Percentiles rank a stretch among this genome's conserved stretches.
Evolutionary conservation across 2,888 invertebrate genomes (phyloP).

Genomic region (Hypselothyrea guttata): DNA sequence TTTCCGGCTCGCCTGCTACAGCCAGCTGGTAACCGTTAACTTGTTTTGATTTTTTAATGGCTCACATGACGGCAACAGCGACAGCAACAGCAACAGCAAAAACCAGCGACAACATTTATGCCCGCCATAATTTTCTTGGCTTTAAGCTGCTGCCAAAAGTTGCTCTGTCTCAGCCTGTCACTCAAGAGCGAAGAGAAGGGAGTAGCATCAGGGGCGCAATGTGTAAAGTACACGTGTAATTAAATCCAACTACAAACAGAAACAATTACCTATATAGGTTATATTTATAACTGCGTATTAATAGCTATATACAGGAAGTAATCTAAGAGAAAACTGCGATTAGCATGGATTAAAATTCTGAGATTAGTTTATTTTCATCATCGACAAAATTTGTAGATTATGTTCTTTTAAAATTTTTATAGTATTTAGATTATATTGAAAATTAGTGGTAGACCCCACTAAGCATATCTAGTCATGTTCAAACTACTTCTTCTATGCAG

Average conservation of each 20-base stretch:
- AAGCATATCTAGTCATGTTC: too few relatives aligned
- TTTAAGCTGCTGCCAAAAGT: constrained; percentile 31
- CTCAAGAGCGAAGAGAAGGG: neutral
- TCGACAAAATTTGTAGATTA: too few relatives aligned
- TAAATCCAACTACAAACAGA: neutral
- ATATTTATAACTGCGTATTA: too few relatives aligned
- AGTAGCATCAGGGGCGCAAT: neutral
- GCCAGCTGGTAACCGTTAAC: constrained; percentile 65
- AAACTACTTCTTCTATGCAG: too few relatives aligned
- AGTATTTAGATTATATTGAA: too few relatives aligned
- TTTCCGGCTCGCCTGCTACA: constrained; percentile 66
- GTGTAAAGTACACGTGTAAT: constrained; percentile 3
- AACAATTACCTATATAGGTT: too few relatives aligned
- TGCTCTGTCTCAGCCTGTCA: constrained; percentile 9
- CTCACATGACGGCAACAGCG: constrained; percentile 56
- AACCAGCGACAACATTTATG: constrained; percentile 49
- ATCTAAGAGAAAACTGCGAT: too few relatives aligned
- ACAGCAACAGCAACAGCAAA: constrained; percentile 23
- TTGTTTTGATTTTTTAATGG: constrained; percentile 78
- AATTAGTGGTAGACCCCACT: too few relatives aligned
- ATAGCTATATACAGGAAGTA: too few relatives aligned
- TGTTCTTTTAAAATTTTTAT: too few relatives aligned
- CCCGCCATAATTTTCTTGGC: constrained; percentile 41
- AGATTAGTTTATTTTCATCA: too few relatives aligned
- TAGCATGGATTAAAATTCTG: too few relatives aligned